Percentiles rank a stretch among this genome's conserved stretches.
Evolutionary conservation across 2,797 vertebrate species (phyloP).

Genomic region (Podarcis siculus): DNA sequence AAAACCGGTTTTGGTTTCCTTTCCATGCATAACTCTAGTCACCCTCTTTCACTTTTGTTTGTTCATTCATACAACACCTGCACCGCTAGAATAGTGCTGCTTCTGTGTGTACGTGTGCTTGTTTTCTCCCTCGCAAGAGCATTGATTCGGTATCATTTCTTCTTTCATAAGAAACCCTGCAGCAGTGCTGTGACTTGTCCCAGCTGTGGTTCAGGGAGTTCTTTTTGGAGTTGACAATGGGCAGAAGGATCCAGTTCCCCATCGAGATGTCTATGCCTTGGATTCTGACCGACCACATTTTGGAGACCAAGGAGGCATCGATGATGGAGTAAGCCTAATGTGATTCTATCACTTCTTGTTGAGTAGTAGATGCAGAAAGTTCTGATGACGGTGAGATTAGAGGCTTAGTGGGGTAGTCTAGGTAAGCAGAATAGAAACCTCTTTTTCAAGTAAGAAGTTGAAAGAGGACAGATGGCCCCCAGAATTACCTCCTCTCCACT

Average conservation of each 20-base stretch:
- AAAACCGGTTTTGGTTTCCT: slow-evolving; percentile 36
- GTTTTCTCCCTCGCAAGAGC: slow-evolving; percentile 7
- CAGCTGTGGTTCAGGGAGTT: slow-evolving; percentile 99
- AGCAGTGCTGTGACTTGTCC: slow-evolving; percentile 97
- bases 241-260: slow-evolving; percentile 96
- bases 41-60: slow-evolving; percentile 38
- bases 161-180: slow-evolving; percentile 88
- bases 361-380: not conserved
- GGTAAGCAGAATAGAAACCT: not conserved
- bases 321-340: slow-evolving; percentile 94
- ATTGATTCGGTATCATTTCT: slow-evolving; percentile 53
- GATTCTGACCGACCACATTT: slow-evolving; percentile 97
- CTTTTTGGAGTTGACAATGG: slow-evolving; percentile 97
- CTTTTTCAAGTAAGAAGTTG: not conserved
- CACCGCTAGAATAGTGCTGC: slow-evolving; percentile 50
- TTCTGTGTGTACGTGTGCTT: not conserved
- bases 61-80: slow-evolving; percentile 49
- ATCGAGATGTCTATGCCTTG: slow-evolving; percentile 99
- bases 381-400: not conserved
- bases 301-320: slow-evolving; percentile 95
- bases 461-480: no score
- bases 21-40: slow-evolving; percentile 28
- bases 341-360: not conserved
- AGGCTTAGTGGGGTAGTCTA: not conserved
- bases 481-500: not conserved